Evolutionary conservation across 1,140 invertebrate species (phyloP), one percentile per base, ranked within the genome.

Genomic region (Triops longicaudatus): DNA sequence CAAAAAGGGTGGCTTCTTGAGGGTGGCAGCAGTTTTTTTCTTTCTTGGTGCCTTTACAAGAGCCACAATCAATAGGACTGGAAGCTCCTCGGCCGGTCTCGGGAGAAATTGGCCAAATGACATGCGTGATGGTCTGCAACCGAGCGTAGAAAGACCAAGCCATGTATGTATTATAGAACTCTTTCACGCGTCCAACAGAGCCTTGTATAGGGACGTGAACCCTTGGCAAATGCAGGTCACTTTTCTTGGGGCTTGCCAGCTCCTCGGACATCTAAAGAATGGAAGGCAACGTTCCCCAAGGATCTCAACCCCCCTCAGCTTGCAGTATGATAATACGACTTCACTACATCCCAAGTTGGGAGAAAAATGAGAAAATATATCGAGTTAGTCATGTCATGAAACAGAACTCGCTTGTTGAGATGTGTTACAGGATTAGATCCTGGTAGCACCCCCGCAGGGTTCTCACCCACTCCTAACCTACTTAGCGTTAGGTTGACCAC

Each of bases 311-410:
- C 31, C 31, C 31, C 7, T 14, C 22, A 63, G 50, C 50, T 22
- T 14, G 50, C 50, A 63, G 17, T 63, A 63, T 63, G 50, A 63
- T 63, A 22, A n/a, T 14, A 63, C 22, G 50, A 17, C 14, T 37
- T 7, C 31, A 37, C 31, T 63, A 17, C 50, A 22, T 63, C 50
- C 50, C 50, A 63, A 37, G 31, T 22, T 22, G 17, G 50, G 22
- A 22, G 22, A 63, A 63, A 63, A 63, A 63, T 22, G 22, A 14
- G 50, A 63, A 63, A 63, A 63, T 63, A 22, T 14, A 63, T 63
- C 50, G 50, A 63, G 50, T 63, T 63, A 63, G 50, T 63, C 50
- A 63, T 63, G 50, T 63, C 50, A 63, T 63, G 50, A 63, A 63
- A 63, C 22, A 63, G 50, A 22, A 37, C 22, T 63, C 50, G 17